A percentile compares a stretch with the other conserved stretches of the same genome.
Evolutionary conservation across 2,113 vertebrate genomes (phyloP).

Genomic region (Dendropsophus ebraccatus): DNA sequence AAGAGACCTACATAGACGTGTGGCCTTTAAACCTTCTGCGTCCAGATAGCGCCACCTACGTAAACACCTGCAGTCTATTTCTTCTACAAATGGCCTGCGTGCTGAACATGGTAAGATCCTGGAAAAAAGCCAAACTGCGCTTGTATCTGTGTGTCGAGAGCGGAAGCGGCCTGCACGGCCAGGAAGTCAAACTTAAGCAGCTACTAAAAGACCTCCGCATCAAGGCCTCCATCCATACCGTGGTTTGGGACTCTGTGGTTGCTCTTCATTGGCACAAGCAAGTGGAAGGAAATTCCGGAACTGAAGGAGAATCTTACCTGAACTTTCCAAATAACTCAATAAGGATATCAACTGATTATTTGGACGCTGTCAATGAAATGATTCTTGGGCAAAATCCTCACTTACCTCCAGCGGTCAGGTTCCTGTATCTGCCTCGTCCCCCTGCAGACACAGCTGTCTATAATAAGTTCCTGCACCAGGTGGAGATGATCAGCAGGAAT

Average conservation of each 20-base stretch:
- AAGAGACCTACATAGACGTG: conserved; percentile 78
- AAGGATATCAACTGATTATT: conserved; percentile 81
- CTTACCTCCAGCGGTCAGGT: conserved; percentile 77
- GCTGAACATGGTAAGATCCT: conserved; percentile 85
- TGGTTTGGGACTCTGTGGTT: conserved; percentile 86
- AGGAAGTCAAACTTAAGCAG: conserved; percentile 83
- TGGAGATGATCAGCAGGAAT: conserved; percentile 82
- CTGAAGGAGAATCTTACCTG: conserved; percentile 66
- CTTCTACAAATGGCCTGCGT: conserved; percentile 90
- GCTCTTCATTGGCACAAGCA: conserved; percentile 86
- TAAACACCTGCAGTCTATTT: conserved; percentile 89
- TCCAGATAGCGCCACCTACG: conserved; percentile 85
- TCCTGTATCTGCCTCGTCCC: conserved; percentile 86
- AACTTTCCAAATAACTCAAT: conserved; percentile 81
- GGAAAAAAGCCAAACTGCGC: conserved; percentile 81
- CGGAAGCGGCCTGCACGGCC: conserved; percentile 75
- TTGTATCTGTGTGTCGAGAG: conserved; percentile 89
- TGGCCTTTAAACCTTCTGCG: conserved; percentile 89
- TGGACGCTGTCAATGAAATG: conserved; percentile 82
- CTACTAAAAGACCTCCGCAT: conserved; percentile 86
- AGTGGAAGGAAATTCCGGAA: background rate
- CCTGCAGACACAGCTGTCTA: conserved; percentile 85
- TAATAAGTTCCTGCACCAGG: conserved; percentile 79
- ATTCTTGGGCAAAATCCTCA: conserved; percentile 75
- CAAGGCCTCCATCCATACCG: conserved; percentile 79